Base-by-base conservation (phyloP, 2,888 invertebrate species). In the Drosophila mercatorum region DNA sequence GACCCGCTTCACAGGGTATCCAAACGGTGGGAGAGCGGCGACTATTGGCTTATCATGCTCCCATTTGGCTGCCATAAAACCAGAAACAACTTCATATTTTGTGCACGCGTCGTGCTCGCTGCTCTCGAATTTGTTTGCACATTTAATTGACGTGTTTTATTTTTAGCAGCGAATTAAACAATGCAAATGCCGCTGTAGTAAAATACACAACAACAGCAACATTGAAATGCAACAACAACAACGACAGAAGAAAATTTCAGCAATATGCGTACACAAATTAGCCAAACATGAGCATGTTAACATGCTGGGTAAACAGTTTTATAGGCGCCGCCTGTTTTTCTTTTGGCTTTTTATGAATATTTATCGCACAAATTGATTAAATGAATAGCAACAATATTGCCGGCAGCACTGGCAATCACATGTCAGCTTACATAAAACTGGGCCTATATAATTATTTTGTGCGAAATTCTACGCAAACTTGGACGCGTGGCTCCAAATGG, bases 71-170 rank as follows among this genome's bases (percentile, higher is more conserved):
- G 49, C 22, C 66, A 71, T 61, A 64, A 49, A 66, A 60, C 57
- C 65, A 52, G 62, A 77, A 72, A 65, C 64, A 62, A 66, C 68
- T 68, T 62, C 67, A 53, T 51, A 31, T 52, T 57, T 59, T 66
- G 68, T 77, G 68, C 61, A 77, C 68, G 62, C 60, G 56, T 77
- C 57, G 67, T 62, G 31, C 28, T 57, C 52, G 51, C 55, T 34
- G 56, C 56, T 75, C 52, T 71, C 63, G 57, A 49, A 62, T 65
- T 57, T 87, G 72, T 84, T 84, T 87, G 61, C 76, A 63, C 78
- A 72, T 74, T 82, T 72, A 79, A 84, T 88, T 84, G 72, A 81
- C 83, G 59, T 62, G 41, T 71, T 72, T 70, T 88, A 84, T 88
- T 85, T 84, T 87, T 76, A 81, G 80, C 58, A 31, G 51, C 72